Percentiles rank a stretch among this genome's conserved stretches.
phyloP scores from a whole-genome alignment of 2,113 vertebrate species.

The Rhynchomys soricoides region DNA sequence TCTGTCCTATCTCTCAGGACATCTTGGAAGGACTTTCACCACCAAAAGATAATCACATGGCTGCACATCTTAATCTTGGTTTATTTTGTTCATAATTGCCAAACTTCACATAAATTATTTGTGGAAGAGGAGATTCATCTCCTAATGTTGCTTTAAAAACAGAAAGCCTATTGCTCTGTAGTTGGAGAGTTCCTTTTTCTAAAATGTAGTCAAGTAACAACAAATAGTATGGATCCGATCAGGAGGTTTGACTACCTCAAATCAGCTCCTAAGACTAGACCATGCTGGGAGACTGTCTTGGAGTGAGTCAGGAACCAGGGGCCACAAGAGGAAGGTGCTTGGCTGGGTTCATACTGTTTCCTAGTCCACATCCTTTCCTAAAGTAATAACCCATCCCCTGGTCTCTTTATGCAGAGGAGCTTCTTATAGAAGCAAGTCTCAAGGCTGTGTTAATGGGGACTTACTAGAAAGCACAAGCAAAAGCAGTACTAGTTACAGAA shows the following conservation, averaged over 20 bases:
- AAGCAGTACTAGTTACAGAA: background rate
- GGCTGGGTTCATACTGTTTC: fast-evolving
- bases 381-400: background rate
- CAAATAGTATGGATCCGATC: background rate
- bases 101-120: conserved; percentile 33
- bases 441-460: background rate
- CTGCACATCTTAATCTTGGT: conserved; percentile 44
- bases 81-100: conserved; percentile 54
- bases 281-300: background rate
- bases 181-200: background rate
- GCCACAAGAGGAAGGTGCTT: background rate
- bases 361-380: background rate
- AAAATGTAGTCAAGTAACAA: background rate
- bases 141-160: conserved; percentile 40
- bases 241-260: background rate
- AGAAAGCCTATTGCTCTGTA: background rate
- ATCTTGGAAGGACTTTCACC: conserved; percentile 1
- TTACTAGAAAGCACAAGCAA: background rate
- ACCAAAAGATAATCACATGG: conserved; percentile 8
- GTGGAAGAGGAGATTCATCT: background rate
- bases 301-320: background rate
- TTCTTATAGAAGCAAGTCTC: background rate
- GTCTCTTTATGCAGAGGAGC: background rate
- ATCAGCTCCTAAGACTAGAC: background rate
- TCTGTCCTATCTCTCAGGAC: background rate